Percentiles rank a stretch among this genome's conserved stretches.
phyloP scores from a whole-genome alignment of 2,113 vertebrate genomes.

The Macaca mulatta region DNA sequence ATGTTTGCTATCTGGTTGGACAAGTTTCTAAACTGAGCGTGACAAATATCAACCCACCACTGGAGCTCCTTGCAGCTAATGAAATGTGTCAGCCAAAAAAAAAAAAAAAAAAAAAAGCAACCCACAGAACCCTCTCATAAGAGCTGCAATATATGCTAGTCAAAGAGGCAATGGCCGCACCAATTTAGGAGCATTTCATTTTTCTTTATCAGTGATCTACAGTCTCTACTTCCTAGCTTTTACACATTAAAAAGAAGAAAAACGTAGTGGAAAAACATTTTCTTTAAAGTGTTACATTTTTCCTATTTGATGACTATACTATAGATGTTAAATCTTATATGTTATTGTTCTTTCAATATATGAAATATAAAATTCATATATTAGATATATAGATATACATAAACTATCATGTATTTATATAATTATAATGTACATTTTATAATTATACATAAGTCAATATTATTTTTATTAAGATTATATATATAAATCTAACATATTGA shows the following conservation, averaged over 20 bases:
- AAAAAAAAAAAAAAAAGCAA: not conserved
- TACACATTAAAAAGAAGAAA: not conserved
- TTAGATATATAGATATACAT: not conserved
- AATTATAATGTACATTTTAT: not conserved
- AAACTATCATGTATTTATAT: not conserved
- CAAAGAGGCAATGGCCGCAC: not conserved
- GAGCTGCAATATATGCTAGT: not conserved
- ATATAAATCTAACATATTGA: not conserved
- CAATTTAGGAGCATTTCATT: not conserved
- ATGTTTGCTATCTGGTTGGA: not conserved
- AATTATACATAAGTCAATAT: not conserved
- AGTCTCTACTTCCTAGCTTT: not conserved
- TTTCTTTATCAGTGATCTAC: not conserved
- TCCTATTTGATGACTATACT: not conserved
- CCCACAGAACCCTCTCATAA: not conserved
- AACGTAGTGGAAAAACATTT: not conserved
- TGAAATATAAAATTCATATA: not conserved
- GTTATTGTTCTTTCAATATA: not conserved
- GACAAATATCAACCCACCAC: not conserved
- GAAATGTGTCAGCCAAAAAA: not conserved
- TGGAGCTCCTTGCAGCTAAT: not conserved
- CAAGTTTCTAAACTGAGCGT: slow-evolving; percentile 33
- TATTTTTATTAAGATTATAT: not conserved
- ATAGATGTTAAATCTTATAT: not conserved
- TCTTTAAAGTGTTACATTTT: slow-evolving; percentile 12